Evolutionary conservation across 2,888 invertebrate genomes (phyloP).

Genomic region (Trichopoda pennipes): DNA sequence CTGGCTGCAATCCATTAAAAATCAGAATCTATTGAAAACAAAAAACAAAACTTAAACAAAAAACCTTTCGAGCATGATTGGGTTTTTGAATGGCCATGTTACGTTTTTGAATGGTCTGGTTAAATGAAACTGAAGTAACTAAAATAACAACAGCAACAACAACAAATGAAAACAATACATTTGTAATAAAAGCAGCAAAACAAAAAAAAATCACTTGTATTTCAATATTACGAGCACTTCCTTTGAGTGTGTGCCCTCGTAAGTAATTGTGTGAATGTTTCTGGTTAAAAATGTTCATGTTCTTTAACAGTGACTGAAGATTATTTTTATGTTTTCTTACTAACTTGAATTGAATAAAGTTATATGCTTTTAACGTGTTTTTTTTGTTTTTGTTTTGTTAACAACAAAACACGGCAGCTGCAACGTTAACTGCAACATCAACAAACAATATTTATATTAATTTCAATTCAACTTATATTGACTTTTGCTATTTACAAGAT

Average conservation of each 20-base stretch:
- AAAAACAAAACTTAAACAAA: slow-evolving; percentile 29
- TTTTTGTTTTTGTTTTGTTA: neutral
- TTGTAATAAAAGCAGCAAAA: neutral
- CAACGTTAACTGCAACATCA: slow-evolving; percentile 27
- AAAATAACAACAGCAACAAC: slow-evolving; percentile 1
- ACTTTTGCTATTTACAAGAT: slow-evolving; percentile 60
- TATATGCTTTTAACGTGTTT: slow-evolving; percentile 5
- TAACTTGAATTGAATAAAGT: slow-evolving; percentile 16
- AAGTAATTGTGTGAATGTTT: slow-evolving; percentile 18
- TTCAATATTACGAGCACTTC: slow-evolving; percentile 19
- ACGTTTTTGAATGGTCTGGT: slow-evolving; percentile 58
- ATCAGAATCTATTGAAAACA: slow-evolving; percentile 29
- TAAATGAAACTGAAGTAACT: slow-evolving; percentile 48
- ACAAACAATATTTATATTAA: slow-evolving; percentile 46
- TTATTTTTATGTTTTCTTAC: slow-evolving; percentile 11
- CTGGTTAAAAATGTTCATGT: slow-evolving; percentile 30
- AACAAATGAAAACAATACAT: slow-evolving; percentile 19
- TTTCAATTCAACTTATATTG: slow-evolving; percentile 56
- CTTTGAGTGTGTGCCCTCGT: neutral
- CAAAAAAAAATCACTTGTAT: neutral
- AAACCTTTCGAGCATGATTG: slow-evolving; percentile 66
- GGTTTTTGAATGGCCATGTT: slow-evolving; percentile 66
- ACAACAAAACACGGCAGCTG: slow-evolving; percentile 17
- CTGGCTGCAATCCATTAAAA: slow-evolving; percentile 17
- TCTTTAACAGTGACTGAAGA: slow-evolving; percentile 23